Evolutionary conservation across 2,888 invertebrate genomes (phyloP).

Genomic region (Pyrrhia umbra): DNA sequence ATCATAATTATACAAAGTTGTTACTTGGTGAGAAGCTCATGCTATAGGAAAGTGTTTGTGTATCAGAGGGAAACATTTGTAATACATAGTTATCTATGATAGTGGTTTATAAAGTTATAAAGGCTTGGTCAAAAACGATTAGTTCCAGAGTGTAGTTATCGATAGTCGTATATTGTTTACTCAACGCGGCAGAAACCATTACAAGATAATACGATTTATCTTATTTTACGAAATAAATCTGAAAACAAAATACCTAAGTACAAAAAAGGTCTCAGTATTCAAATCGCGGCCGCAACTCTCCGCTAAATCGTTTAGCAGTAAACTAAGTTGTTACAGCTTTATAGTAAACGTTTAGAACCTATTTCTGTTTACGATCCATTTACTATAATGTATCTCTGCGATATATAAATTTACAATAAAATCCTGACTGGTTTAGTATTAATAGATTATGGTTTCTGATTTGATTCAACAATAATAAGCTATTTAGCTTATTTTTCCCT

Average conservation of each 20-base stretch:
- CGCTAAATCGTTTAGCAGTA: constrained; percentile 48
- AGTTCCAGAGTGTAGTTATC: not conserved
- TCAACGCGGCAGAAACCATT: not conserved
- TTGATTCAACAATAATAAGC: too few species aligned
- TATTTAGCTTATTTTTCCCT: too few species aligned
- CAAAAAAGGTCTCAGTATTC: constrained; percentile 32
- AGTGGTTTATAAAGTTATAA: too few species aligned
- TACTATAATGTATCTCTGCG: not conserved
- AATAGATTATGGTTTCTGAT: not conserved
- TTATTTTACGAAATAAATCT: constrained; percentile 19
- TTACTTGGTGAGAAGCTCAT: too few species aligned
- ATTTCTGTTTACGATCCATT: constrained; percentile 28
- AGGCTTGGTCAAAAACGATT: not conserved
- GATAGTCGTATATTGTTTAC: not conserved
- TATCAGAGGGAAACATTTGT: too few species aligned
- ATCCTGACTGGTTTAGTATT: not conserved
- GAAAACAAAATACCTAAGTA: constrained; percentile 3
- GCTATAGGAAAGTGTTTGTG: too few species aligned
- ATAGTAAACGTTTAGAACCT: constrained; percentile 11
- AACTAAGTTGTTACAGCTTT: constrained; percentile 31
- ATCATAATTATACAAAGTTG: too few species aligned
- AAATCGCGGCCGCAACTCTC: constrained; percentile 7
- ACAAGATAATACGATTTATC: not conserved
- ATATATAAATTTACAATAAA: constrained; percentile 5
- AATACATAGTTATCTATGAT: too few species aligned